A percentile compares a stretch with the other conserved stretches of the same genome.
Evolutionary conservation across 2,797 vertebrate genomes (phyloP).

Genomic region (Mus minutoides): DNA sequence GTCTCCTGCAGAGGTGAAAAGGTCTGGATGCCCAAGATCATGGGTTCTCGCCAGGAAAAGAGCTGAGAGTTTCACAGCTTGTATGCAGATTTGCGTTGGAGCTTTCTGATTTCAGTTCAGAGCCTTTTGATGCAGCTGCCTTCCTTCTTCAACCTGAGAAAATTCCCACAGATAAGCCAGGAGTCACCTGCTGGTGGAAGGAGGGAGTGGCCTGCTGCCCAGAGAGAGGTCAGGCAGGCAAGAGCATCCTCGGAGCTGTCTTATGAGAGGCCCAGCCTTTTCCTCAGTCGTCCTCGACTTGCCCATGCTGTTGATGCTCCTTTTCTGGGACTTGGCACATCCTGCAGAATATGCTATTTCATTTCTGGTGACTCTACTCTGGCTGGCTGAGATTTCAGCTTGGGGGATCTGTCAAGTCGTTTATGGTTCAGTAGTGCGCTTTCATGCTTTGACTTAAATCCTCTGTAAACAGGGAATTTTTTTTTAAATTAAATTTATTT

Average conservation of each 20-base stretch:
- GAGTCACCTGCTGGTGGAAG: neutral
- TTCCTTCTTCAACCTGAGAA: neutral
- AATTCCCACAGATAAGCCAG: neutral
- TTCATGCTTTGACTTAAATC: neutral
- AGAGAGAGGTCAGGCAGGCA: neutral
- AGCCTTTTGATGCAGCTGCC: neutral
- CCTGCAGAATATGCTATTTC: neutral
- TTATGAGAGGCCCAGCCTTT: neutral
- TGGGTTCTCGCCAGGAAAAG: neutral
- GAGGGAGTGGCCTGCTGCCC: neutral
- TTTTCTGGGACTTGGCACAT: neutral
- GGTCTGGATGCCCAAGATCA: neutral
- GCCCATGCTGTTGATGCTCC: neutral
- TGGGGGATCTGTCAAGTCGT: neutral
- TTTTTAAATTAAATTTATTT: neutral
- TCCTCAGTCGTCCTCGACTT: neutral
- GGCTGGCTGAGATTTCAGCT: neutral
- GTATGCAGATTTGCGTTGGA: neutral
- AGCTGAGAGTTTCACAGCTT: neutral
- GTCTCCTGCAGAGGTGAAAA: neutral
- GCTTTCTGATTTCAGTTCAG: neutral
- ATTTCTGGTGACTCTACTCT: neutral
- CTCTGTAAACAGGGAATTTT: neutral
- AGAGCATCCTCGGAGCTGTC: neutral
- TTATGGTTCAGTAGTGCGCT: neutral